Base-by-base conservation (phyloP, 2,113 vertebrate species). In the Tetrax tetrax region DNA sequence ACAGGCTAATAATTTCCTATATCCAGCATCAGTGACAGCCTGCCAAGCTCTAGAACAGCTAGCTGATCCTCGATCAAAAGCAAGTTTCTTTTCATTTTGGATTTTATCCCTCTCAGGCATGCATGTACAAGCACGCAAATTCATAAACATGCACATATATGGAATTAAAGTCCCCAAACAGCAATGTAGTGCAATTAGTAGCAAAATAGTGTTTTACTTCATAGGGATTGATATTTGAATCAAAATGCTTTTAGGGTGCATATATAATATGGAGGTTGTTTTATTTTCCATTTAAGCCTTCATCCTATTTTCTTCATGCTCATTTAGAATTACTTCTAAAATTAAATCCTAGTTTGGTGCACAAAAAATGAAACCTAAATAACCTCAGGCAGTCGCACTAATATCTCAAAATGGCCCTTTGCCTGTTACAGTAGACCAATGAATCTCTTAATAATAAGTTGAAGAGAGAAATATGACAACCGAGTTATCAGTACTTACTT, bases 311-410 rank as follows among this genome's bases (percentile, higher is more conserved):
- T 78, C 21, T 25, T 79, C 6, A 2, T 24, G 5, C 5, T 75
- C 10, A 35, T 43, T 70, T 48, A 45, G 45, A 85, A 51, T 24
- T 37, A 28, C 12, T 83, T 83, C 33, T 82, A 23, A 38, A 82
- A 13, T 65, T 18, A 65, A 61, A 23, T 88, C 24, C 23, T 70
- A 1, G 15, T 2, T 84, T 1, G 1, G 4, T 18, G 14, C 41
- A 48, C 23, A 56, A 20, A 77, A 61, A 28, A 5, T 1, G 7
- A 57, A 38, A 33, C 11, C 19, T 15, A 78, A 5, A 10, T 9
- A 43, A n/a, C 1, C 51, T 65, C 61, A 43, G 24, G 29, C 0
- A 0, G 25, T 57, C 16, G 16, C n/a, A 56, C 10, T 22, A 12
- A 60, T 51, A 64, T 6, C 64, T 37, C 6, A 56, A 22, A 70